Evolutionary conservation across 2,888 invertebrate genomes (phyloP).

Genomic region (Drosophila histrio): DNA sequence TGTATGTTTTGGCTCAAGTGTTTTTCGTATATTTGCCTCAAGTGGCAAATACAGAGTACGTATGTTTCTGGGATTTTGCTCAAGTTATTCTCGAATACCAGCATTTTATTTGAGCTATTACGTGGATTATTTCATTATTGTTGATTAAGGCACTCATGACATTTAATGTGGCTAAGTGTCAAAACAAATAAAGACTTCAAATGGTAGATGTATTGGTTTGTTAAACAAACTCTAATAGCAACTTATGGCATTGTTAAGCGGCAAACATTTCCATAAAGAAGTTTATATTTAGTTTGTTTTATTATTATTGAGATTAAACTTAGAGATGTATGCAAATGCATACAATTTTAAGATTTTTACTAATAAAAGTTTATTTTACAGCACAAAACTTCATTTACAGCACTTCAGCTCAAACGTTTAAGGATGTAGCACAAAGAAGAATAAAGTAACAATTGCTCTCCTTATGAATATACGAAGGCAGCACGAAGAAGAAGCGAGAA

Average conservation of each 20-base stretch:
- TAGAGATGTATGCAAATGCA: too few relatives aligned
- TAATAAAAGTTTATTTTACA: too few relatives aligned
- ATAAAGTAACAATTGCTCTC: too few relatives aligned
- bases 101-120: slow-evolving; percentile 32
- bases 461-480: too few relatives aligned
- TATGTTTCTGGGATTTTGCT: slow-evolving; percentile 31
- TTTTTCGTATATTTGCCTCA: slow-evolving; percentile 31
- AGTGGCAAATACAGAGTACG: slow-evolving; percentile 35
- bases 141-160: slow-evolving; percentile 30
- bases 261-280: background rate
- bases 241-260: background rate
- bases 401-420: too few relatives aligned
- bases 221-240: background rate
- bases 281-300: background rate
- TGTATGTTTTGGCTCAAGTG: slow-evolving; percentile 32
- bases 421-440: too few relatives aligned
- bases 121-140: slow-evolving; percentile 39
- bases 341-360: too few relatives aligned
- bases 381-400: too few relatives aligned
- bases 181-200: slow-evolving; percentile 25
- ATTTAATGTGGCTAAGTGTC: slow-evolving; percentile 43
- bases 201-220: slow-evolving; percentile 1
- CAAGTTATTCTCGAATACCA: background rate
- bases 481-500: too few relatives aligned
- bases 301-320: background rate